A percentile compares a stretch with the other conserved stretches of the same genome.
phyloP scores from a whole-genome alignment of 2,888 invertebrate genomes.

The Phoronis australis region DNA sequence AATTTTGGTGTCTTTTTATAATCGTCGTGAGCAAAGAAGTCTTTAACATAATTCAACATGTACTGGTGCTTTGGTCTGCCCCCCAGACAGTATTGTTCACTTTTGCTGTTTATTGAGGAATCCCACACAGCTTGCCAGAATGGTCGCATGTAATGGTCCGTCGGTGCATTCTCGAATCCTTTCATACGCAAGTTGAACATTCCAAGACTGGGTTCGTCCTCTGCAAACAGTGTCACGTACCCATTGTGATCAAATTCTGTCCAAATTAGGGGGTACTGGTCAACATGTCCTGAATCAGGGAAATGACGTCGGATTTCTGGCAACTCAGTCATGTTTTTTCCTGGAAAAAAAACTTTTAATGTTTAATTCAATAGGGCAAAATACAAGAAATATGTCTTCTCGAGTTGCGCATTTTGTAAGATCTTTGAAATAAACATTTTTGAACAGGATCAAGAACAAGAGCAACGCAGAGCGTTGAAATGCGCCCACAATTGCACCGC shows the following conservation, averaged over 20 bases:
- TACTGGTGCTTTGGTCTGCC: conserved; percentile 32
- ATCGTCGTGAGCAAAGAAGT: conserved; percentile 35
- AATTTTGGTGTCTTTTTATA: conserved; percentile 38
- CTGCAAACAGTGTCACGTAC: conserved; percentile 44
- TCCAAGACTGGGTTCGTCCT: conserved; percentile 40
- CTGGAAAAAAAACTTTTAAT: conserved; percentile 17
- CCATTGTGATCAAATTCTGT: conserved; percentile 35
- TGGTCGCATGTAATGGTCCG: conserved; percentile 48
- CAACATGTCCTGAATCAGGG: conserved; percentile 23
- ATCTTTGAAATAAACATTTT: too few relatives aligned
- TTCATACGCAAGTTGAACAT: conserved; percentile 40
- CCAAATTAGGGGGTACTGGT: conserved; percentile 40
- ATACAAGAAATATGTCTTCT: too few relatives aligned
- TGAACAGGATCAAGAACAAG: too few relatives aligned
- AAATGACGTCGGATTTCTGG: conserved; percentile 24
- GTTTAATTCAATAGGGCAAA: too few relatives aligned
- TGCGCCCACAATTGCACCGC: too few relatives aligned
- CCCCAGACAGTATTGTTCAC: conserved; percentile 33
- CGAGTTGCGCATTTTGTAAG: too few relatives aligned
- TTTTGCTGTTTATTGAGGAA: conserved; percentile 18
- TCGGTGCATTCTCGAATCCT: conserved; percentile 40
- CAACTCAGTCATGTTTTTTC: conserved; percentile 28
- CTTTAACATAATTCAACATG: conserved; percentile 35
- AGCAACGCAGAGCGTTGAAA: too few relatives aligned
- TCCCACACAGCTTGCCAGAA: conserved; percentile 40